These are phyloP conservation scores for Paraplagusia blochii DNA, from an alignment of 2,113 vertebrate species.

Conservation along the genomic window DNA sequence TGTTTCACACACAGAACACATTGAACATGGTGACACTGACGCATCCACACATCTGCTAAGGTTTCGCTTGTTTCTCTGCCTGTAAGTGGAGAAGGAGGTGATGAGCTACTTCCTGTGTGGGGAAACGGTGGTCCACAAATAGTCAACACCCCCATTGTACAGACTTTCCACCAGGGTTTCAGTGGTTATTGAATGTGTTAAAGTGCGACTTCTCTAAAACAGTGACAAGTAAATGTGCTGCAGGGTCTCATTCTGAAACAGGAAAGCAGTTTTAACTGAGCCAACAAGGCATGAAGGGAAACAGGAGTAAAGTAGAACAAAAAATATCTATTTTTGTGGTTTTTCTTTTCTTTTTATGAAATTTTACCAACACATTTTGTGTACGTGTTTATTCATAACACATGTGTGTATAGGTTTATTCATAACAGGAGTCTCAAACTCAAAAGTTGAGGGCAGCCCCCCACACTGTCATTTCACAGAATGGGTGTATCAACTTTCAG, in stretches of 20 bases:
- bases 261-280: too few relatives aligned
- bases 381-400: too few relatives aligned
- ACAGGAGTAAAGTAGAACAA: too few relatives aligned
- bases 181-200: slow-evolving; percentile 35
- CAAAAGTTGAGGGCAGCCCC: too few relatives aligned
- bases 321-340: too few relatives aligned
- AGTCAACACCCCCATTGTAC: slow-evolving; percentile 53
- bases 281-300: too few relatives aligned
- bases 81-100: slow-evolving; percentile 19
- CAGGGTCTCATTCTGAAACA: neutral
- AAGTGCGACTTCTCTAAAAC: slow-evolving; percentile 30
- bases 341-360: too few relatives aligned
- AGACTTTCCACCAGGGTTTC: slow-evolving; percentile 46
- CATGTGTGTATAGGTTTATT: too few relatives aligned
- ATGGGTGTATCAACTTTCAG: too few relatives aligned
- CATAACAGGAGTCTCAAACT: too few relatives aligned
- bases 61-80: slow-evolving; percentile 52
- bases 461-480: too few relatives aligned
- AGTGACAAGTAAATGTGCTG: neutral
- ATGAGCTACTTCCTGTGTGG: slow-evolving; percentile 36
- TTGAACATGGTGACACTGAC: neutral
- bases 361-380: too few relatives aligned
- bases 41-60: slow-evolving; percentile 27
- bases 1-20: neutral
- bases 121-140: slow-evolving; percentile 51